Base-by-base conservation (phyloP, 2,113 vertebrate genomes). In the Neolamprologus caudopunctatus region DNA sequence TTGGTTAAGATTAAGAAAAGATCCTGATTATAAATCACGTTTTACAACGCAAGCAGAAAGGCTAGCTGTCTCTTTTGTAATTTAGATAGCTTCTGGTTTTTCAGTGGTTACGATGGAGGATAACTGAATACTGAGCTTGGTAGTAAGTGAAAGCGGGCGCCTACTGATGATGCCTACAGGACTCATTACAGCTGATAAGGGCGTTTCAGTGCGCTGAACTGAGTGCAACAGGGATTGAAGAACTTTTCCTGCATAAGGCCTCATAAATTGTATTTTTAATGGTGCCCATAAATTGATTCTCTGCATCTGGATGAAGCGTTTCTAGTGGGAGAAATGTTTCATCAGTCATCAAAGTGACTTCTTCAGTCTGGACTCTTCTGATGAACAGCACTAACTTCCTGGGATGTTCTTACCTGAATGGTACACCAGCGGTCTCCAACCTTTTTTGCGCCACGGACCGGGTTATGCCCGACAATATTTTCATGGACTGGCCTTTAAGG, bases 11-110 rank as follows among this genome's bases (percentile, higher is more conserved):
- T 28, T 47, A 28, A 10, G 8, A 47, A 75, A 75, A 47, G 21
- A 47, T 73, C 0, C 21, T 10, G 14, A 45, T 75, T 28, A 47
- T 17, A 28, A 73, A 17, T 40, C 63, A 11, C 1, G 2, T 47
- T 26, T 75, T 47, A 26, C 68, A 75, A 75, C 11, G 68, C 40
- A 2, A 0, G 0, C 40, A 75, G 40, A 45, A 75, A 17, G 14
- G 21, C 40, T 24, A 24, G 66, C 12, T 9, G 8, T 71, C n/a
- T 2, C 40, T 9, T 73, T 26, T 73, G 3, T 28, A 28, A 47
- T 17, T 75, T 47, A 2, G 14, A 11, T 28, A 19, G 42, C 71
- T 75, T 75, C 16, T 47, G 21, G 42, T 75, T 12, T 19, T 0
- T 47, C 14, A 75, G 2, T 4, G 14, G 14, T 73, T 17, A 26